Base-by-base conservation (phyloP, 2,113 vertebrate species). In the Apistogramma diplotaenia region DNA sequence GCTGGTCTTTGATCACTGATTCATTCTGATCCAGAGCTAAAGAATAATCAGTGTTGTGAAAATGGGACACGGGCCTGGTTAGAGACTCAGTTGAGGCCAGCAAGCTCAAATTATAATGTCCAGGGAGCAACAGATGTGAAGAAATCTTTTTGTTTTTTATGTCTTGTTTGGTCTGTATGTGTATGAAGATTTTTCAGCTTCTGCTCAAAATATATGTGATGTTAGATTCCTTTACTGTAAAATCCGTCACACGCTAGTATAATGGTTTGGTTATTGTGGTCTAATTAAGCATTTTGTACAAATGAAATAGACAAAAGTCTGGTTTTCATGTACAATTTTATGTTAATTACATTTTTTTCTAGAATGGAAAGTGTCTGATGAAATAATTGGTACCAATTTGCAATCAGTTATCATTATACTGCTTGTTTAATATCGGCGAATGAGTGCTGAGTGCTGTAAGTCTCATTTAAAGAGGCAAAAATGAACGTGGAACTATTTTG, bases 1-100 rank as follows among this genome's bases (percentile, higher is more conserved):
- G 85, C 87, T 87, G 87, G 54, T 87, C 84, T 94, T 94, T 94
- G 92, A 95, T 94, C 90, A 91, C 75, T 59, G 56, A 94, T 93
- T 94, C 92, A 89, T 94, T 94, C 90, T 82, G 90, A 95, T 93
- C 89, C 81, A 74, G 29, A 77, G 84, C 85, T 89, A 84, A 89
- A 88, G 85, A 91, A 94, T 93, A 93, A 94, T 92, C 89, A 89
- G 89, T 83, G 85, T 43, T 67, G 67, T 83, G 77, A 88, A 92
- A 92, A 90, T 90, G 86, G 89, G 89, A 87, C 88, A 87, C 46
- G 18, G 76, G 81, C 67, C 75, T 86, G 76, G 85, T 87, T 74
- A 67, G 80, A 81, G 83, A 29, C 82, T 79, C 70, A 6, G 84
- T n/a, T 74, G 83, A 91, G 74, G 75, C 56, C 16, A 33, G 81